Evolutionary conservation across 2,113 vertebrate species (phyloP), one percentile per base, ranked within the genome.

Genomic region (Lepus timidus): DNA sequence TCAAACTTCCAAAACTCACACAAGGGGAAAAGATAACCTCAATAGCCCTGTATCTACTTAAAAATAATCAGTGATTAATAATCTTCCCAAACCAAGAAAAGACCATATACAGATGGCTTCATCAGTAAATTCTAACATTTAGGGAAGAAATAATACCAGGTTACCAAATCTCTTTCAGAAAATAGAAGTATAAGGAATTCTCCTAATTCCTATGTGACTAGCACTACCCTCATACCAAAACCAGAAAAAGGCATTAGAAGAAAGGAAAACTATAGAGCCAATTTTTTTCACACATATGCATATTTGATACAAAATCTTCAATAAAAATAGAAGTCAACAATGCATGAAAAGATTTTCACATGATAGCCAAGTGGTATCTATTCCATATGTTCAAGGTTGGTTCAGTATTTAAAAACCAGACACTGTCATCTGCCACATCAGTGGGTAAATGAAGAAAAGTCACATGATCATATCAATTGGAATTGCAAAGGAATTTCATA

Each of bases 51-150:
- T 76, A 20, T 49, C 29, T 75, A 61, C 80, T 93, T 89, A 19
- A 74, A 87, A 61, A 31, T 62, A 82, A n/a, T 68, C 3, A 65
- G 65, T 87, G 68, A 83, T 87, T 19, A 92, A 67, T 82, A 62
- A 74, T 78, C 33, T 84, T 85, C 52, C 33, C 44, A 90, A 94
- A 84, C n/a, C 36, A 83, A 93, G 74, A 62, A 68, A 92, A 68
- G 3, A 68, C 4, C 9, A 67, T 22, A 27, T 64, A 0, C 23
- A 39, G 25, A 87, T 83, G n/a, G 27, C 70, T 88, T 87, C 61
- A 87, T 76, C 80, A 87, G 52, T 1, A 19, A 52, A 79, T 62
- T 52, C 67, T 49, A 73, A 85, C 17, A 8, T 64, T 67, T 65
- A 74, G 62, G 71, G 31, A 74, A 90, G 73, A 73, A 76, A 61